Conservation (phyloP, 2,797 vertebrate genomes). For the Cyprinodon diabolis region DNA sequence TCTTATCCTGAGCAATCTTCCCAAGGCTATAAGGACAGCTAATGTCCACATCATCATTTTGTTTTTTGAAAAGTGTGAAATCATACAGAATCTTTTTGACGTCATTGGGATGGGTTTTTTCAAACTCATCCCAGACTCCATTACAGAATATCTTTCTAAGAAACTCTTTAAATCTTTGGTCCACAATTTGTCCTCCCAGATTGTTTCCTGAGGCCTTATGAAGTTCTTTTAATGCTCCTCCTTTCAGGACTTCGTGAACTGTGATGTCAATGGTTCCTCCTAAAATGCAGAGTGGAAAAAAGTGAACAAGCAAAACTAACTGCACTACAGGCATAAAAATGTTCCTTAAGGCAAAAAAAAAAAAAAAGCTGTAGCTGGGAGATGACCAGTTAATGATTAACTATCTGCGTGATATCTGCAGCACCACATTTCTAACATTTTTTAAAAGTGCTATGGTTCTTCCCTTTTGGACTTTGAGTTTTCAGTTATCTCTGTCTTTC, state of each 20-base stretch:
- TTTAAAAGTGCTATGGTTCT: too few species aligned
- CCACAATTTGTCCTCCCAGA: background rate
- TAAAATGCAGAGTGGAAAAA: background rate
- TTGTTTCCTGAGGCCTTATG: too few species aligned
- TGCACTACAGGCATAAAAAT: too few species aligned
- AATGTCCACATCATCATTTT: rapidly evolving
- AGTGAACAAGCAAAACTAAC: background rate
- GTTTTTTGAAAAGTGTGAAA: rapidly evolving
- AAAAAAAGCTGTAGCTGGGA: too few species aligned
- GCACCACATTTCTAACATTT: background rate
- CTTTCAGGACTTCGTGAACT: too few species aligned
- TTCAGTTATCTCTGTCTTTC: too few species aligned
- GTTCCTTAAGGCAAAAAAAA: background rate
- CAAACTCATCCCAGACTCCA: background rate
- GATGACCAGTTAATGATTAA: too few species aligned
- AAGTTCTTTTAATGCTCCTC: too few species aligned
- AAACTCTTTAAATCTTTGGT: conserved; percentile 3
- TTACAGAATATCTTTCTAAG: background rate
- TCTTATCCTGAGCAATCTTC: rapidly evolving
- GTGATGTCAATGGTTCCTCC: conserved; percentile 6
- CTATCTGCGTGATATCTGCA: too few species aligned
- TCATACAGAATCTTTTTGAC: conserved; percentile 3
- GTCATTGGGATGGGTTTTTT: background rate
- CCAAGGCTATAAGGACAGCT: rapidly evolving
- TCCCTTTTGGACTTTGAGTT: too few species aligned